These are phyloP conservation scores for Heterocephalus glaber DNA, from an alignment of 2,113 vertebrate genomes.

Conservation along the genomic window DNA sequence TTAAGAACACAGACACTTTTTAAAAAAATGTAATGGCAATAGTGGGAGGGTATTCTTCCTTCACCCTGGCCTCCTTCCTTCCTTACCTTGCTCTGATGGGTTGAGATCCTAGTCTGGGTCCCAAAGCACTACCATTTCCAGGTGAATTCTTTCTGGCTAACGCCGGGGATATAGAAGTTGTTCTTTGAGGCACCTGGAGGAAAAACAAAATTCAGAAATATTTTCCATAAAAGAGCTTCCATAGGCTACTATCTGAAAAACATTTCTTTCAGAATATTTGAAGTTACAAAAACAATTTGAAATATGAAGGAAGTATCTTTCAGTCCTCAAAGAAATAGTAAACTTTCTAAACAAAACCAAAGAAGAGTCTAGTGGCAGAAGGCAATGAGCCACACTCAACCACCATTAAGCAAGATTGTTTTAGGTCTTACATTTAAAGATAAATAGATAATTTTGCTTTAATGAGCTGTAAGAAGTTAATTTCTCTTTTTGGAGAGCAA, in stretches of 20 bases:
- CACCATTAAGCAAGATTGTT: background rate
- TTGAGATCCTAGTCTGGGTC: slow-evolving; percentile 92
- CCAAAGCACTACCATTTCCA: slow-evolving; percentile 93
- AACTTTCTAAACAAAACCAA: slow-evolving; percentile 11
- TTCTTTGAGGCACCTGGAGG: slow-evolving; percentile 97
- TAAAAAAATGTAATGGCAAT: background rate
- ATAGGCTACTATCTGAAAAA: background rate
- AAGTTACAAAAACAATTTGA: background rate
- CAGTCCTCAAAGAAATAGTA: background rate
- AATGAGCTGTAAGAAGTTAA: background rate
- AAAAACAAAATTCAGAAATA: slow-evolving; percentile 52
- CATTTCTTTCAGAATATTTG: background rate
- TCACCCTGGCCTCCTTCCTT: rapidly evolving
- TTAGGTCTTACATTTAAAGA: background rate
- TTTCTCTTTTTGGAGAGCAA: background rate
- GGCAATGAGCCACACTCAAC: background rate
- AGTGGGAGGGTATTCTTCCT: rapidly evolving
- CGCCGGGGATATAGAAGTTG: slow-evolving; percentile 98
- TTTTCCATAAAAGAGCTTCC: background rate
- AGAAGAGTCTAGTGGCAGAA: background rate
- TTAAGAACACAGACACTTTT: background rate
- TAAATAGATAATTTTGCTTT: background rate
- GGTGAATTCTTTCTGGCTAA: slow-evolving; percentile 97
- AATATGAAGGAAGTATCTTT: background rate
- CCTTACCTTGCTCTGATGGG: slow-evolving; percentile 95